Evolutionary conservation across 2,888 invertebrate species (phyloP).

Genomic region (Drosophila nigritarsus): DNA sequence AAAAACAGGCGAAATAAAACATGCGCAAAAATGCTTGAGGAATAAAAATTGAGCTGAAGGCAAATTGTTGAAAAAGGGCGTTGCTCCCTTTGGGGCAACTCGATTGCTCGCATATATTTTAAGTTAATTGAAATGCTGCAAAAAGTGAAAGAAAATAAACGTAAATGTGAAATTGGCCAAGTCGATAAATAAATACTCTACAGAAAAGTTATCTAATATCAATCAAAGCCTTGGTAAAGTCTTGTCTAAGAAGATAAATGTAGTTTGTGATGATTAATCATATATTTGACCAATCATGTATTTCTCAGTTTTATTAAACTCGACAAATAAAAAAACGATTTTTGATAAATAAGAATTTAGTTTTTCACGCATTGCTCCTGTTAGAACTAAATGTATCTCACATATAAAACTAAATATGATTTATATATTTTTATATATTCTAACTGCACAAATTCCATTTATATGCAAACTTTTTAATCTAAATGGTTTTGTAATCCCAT

Average conservation of each 20-base stretch:
- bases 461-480: not conserved
- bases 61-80: constrained; percentile 51
- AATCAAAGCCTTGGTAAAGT: not conserved
- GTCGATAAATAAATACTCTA: not conserved
- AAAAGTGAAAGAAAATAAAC: constrained; percentile 17
- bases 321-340: not conserved
- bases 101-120: constrained; percentile 58
- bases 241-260: not conserved
- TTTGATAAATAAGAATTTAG: not conserved
- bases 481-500: constrained; percentile 1
- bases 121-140: constrained; percentile 72
- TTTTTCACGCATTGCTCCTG: not conserved
- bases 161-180: not conserved
- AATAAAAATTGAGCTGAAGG: constrained; percentile 39
- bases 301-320: not conserved
- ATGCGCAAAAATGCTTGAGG: constrained; percentile 11
- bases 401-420: no score
- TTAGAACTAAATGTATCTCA: not conserved
- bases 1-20: constrained; percentile 2
- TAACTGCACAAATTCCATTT: not conserved
- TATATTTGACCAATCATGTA: not conserved
- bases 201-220: not conserved
- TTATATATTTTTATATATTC: not conserved
- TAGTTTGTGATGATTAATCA: not conserved
- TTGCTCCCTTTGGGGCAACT: constrained; percentile 27